Base-by-base conservation (phyloP, 2,888 invertebrate genomes). In the Harpalus rubripes region DNA sequence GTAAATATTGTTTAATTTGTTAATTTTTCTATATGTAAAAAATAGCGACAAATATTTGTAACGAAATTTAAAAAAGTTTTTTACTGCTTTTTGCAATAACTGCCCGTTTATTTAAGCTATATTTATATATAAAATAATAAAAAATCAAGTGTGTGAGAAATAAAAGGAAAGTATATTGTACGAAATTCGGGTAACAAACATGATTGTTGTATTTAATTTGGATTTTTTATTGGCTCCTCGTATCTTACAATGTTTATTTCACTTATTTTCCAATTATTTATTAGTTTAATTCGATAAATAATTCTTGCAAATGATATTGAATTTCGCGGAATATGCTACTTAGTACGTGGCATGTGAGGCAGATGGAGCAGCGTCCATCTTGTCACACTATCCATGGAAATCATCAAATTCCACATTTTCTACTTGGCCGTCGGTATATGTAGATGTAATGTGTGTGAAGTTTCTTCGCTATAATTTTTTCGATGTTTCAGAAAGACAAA, bases 351-450 rank as follows among this genome's bases (percentile, higher is more conserved):
- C 52, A 81, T 65, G 16, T 41, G 39, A 18, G 22, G 12, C 18
- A 63, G 81, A 63, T 63, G 81, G 81, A 44, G 18, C 12, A 41
- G 44, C 52, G 15, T 81, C 65, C 41, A 52, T 65, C 52, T 81
- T 81, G 44, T 74, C 18, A 74, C 76, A 76, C 83, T 56, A 39
- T 82, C 74, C 58, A 41, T 76, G 61, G 26, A 63, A 84, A 84
- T 84, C 78, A 78, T 26, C 59, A 84, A 76, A 83, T 78, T 65
- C 59, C 59, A 80, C 89, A 91, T 91, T 92, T 91, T 90, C 89
- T 90, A 90, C 90, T 91, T 91, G 91, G 91, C 89, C 90, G 91
- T 91, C 90, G 91, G 91, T 92, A 91, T 81, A 91, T 90, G 86
- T 86, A 87, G 89, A 90, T 88, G 90, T 90, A 81, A 22, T 78